Evolutionary conservation across 1,140 invertebrate genomes (phyloP).

Genomic region (Galleria mellonella): DNA sequence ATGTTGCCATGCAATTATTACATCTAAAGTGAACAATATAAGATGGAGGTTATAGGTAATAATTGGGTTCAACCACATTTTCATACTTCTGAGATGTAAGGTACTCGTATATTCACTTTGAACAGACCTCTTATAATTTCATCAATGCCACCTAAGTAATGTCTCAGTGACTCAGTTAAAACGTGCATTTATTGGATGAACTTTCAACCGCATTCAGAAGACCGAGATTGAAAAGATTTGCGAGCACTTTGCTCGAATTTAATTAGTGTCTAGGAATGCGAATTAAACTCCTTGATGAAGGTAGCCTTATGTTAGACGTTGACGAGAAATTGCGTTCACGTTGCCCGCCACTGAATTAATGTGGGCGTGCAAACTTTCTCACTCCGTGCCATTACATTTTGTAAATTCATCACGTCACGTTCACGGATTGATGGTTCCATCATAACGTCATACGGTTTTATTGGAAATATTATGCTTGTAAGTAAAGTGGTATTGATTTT

Average conservation of each 20-base stretch:
- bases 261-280: slow-evolving; percentile 39
- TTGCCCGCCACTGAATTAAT: slow-evolving; percentile 9
- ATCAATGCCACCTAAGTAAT: too few species aligned
- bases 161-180: too few species aligned
- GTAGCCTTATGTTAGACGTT: slow-evolving; percentile 11
- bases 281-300: slow-evolving; percentile 31
- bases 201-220: slow-evolving; percentile 2
- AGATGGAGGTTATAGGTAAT: too few species aligned
- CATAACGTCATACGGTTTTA: slow-evolving; percentile 2
- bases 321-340: slow-evolving; percentile 15
- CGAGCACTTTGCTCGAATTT: slow-evolving; percentile 33
- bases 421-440: slow-evolving; percentile 18
- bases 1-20: too few species aligned
- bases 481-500: too few species aligned
- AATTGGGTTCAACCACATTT: too few species aligned
- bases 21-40: too few species aligned
- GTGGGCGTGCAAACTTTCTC: slow-evolving; percentile 9
- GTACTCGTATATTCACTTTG: too few species aligned
- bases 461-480: slow-evolving; percentile 3
- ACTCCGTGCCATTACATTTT: slow-evolving; percentile 18
- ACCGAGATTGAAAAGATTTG: slow-evolving; percentile 25
- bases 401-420: slow-evolving; percentile 20
- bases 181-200: too few species aligned
- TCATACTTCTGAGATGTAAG: too few species aligned
- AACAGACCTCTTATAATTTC: too few species aligned